A percentile compares a stretch with the other conserved stretches of the same genome.
phyloP scores from a whole-genome alignment of 2,888 invertebrate species.

The Eulithis testata region DNA sequence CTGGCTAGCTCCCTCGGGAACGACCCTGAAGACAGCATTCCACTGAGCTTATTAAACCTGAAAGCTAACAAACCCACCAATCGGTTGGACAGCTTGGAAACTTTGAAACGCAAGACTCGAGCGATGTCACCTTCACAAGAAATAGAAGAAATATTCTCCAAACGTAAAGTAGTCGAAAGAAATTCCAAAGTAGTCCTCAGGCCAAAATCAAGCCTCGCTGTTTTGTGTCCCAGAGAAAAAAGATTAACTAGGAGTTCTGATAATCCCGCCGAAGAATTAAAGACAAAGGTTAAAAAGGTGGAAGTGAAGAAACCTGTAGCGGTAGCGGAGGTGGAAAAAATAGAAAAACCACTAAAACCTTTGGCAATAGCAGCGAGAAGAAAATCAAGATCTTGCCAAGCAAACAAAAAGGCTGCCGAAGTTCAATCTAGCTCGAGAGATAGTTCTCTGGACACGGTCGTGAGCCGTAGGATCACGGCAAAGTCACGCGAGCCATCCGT shows the following conservation, averaged over 20 bases:
- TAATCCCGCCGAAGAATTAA: constrained; percentile 62
- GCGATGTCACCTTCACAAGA: constrained; percentile 86
- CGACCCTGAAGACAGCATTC: constrained; percentile 85
- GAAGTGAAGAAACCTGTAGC: constrained; percentile 56
- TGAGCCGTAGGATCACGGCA: constrained; percentile 63
- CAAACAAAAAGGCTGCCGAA: constrained; percentile 67
- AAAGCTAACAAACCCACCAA: constrained; percentile 65
- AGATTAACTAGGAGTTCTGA: constrained; percentile 75
- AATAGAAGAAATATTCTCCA: constrained; percentile 82
- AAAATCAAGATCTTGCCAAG: constrained; percentile 75
- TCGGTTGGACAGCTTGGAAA: constrained; percentile 69
- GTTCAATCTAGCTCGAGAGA: constrained; percentile 77
- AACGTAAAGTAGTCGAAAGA: constrained; percentile 71
- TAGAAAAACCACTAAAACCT: constrained; percentile 60
- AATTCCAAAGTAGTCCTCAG: constrained; percentile 65
- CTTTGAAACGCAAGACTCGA: constrained; percentile 82
- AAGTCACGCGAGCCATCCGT: constrained; percentile 76
- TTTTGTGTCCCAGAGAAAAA: constrained; percentile 72
- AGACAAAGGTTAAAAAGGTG: constrained; percentile 60
- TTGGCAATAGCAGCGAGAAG: constrained; percentile 64
- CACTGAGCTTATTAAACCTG: constrained; percentile 77
- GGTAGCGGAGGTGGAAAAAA: constrained; percentile 42
- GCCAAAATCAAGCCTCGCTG: constrained; percentile 77
- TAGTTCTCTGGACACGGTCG: constrained; percentile 75
- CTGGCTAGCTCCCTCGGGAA: constrained; percentile 76